Evolutionary conservation across 2,888 invertebrate species (phyloP), one percentile per base, ranked within the genome.

Genomic region (Willowsia nigromaculata): DNA sequence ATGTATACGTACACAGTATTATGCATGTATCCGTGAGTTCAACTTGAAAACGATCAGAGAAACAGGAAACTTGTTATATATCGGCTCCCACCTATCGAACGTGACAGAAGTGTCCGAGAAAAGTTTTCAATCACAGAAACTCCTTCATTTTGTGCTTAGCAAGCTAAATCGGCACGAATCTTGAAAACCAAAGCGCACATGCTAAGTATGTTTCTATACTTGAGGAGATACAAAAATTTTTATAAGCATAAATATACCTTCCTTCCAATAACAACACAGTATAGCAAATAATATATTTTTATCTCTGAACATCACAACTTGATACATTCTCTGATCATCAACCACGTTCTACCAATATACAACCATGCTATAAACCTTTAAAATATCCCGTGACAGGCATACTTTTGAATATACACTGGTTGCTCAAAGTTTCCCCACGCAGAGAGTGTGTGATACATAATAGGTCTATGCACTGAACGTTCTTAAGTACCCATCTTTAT

Each of bases 51-150:
- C 30, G 81, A 80, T 33, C 3, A 25, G 62, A 40, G 76, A n/a
- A n/a, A n/a, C n/a, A n/a, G n/a, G 25, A 68, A 78, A 78, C 53
- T 84, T 82, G 43, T 37, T 74, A 76, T 84, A 84, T 88, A 88
- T 88, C 80, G 88, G 84, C 88, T 80, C 68, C 82, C 78, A 76
- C 84, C 88, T 78, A 78, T 80, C 71, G 89, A 80, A 89, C 89
- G 89, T 89, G 89, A 89, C 89, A 89, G 80, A 89, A 89, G 84
- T 89, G 89, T 89, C 85, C 89, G 85, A 84, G 47, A 81, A 85
- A 88, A 88, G 88, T 88, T 89, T 85, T 89, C 84, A 89, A 89
- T 89, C 89, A 85, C 68, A 84, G 88, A 84, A 89, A 89, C 68
- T 71, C 27, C 80, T 85, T 85, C 85, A 89, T 85, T 89, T 84